A percentile compares a stretch with the other conserved stretches of the same genome.
Conservation (phyloP, 2,113 vertebrate species). For the Acanthochromis polyacanthus region DNA sequence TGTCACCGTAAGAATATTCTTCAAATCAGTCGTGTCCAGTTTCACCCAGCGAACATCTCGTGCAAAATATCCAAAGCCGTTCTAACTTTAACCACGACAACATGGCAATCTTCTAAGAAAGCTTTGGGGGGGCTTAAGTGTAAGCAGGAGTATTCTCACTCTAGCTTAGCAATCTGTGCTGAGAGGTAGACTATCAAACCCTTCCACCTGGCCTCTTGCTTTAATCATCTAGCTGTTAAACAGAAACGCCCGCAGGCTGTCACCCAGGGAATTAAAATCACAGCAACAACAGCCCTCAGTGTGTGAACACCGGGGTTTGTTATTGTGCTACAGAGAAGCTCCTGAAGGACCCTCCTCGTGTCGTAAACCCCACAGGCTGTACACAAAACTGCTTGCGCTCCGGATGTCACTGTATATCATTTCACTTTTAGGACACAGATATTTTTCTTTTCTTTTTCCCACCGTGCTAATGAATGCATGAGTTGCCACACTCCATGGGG, state of each 20-base stretch:
- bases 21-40: too few relatives aligned
- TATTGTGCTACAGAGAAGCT: too few relatives aligned
- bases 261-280: too few relatives aligned
- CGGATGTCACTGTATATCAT: background rate
- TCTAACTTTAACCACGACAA: background rate
- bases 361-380: too few relatives aligned
- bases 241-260: background rate
- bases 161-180: conserved; percentile 26
- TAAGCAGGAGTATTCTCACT: conserved; percentile 27
- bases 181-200: conserved; percentile 17
- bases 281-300: too few relatives aligned
- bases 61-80: background rate
- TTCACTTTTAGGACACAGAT: background rate
- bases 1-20: too few relatives aligned
- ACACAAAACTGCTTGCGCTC: background rate
- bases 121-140: conserved; percentile 50
- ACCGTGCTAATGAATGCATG: background rate
- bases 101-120: conserved; percentile 28
- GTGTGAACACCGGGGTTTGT: too few relatives aligned
- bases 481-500: background rate
- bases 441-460: background rate
- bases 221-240: conserved; percentile 24
- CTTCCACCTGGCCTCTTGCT: conserved; percentile 19
- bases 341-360: too few relatives aligned
- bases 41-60: background rate